phyloP scores from a whole-genome alignment of 2,113 vertebrate species.

The Microtus pennsylvanicus region DNA sequence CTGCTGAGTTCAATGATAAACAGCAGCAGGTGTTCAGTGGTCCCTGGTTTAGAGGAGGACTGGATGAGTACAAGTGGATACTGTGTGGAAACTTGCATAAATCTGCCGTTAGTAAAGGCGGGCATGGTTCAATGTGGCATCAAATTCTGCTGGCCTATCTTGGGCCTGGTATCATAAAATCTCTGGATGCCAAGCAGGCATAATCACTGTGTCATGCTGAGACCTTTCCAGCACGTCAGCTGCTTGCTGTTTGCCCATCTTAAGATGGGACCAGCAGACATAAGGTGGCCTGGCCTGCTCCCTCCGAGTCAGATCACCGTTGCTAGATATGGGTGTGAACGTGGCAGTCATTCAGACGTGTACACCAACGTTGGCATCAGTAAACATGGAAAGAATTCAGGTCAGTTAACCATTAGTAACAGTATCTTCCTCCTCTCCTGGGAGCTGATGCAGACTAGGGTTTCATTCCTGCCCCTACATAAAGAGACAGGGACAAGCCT shows the following conservation, averaged over 20 bases:
- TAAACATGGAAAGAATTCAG: constrained; percentile 47
- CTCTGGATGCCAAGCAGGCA: background rate
- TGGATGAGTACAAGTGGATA: constrained; percentile 8
- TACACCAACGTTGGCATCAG: background rate
- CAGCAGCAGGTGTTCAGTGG: constrained; percentile 4
- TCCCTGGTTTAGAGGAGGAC: background rate
- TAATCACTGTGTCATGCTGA: background rate
- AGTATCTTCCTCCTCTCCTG: constrained; percentile 51
- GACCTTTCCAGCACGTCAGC: background rate
- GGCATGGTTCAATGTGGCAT: background rate
- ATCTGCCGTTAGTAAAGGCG: background rate
- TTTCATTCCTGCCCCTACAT: background rate
- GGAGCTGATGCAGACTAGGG: constrained; percentile 51
- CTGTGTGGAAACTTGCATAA: background rate
- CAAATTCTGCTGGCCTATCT: constrained; percentile 42
- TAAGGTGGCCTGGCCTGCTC: background rate
- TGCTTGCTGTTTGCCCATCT: background rate
- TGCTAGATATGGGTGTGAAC: background rate
- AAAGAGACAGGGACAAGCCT: constrained; percentile 13
- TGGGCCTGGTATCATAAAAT: background rate
- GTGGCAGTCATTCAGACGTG: background rate
- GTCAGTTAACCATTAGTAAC: constrained; percentile 57
- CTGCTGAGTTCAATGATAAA: background rate
- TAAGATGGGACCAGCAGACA: background rate
- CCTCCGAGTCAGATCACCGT: background rate